A percentile compares a stretch with the other conserved stretches of the same genome.
These are phyloP conservation scores for Australoheros scitulus DNA, from an alignment of 2,113 vertebrate genomes.

Conservation along the genomic window DNA sequence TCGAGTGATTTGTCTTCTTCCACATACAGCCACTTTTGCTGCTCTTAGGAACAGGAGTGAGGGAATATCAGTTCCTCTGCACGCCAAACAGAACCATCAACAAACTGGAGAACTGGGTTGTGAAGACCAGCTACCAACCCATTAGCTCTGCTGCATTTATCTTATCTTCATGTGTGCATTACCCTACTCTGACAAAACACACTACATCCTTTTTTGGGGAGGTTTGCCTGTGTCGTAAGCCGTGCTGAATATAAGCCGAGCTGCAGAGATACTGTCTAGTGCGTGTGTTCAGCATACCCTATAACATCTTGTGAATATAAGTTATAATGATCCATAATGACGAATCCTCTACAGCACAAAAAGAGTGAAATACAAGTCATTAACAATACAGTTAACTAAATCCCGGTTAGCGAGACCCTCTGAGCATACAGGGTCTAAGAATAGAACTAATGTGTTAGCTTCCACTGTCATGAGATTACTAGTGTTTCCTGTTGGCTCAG, in stretches of 20 bases:
- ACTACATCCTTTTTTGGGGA: not conserved
- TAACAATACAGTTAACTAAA: not conserved
- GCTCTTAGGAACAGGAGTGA: not conserved
- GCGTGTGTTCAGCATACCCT: not conserved
- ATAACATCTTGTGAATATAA: not conserved
- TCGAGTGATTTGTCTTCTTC: conserved; percentile 22
- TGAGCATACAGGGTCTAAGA: not conserved
- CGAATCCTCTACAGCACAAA: not conserved
- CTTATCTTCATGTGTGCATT: not conserved
- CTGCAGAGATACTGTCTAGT: not conserved
- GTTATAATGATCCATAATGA: not conserved
- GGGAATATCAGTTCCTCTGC: conserved; percentile 15
- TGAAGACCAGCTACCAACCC: conserved; percentile 70
- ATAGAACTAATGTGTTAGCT: not conserved
- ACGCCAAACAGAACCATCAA: conserved; percentile 13
- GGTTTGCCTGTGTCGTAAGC: not conserved
- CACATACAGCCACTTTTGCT: conserved; percentile 37
- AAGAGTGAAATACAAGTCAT: not conserved
- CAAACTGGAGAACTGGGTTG: conserved; percentile 43
- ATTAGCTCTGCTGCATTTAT: not conserved
- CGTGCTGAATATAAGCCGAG: not conserved
- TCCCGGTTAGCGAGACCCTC: not conserved
- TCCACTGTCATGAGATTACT: not conserved
- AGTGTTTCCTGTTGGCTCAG: conserved; percentile 3
- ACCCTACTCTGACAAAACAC: conserved; percentile 10